A percentile compares a stretch with the other conserved stretches of the same genome.
These are phyloP conservation scores for Chionodraco myersi DNA, from an alignment of 2,113 vertebrate genomes.

Conservation along the genomic window DNA sequence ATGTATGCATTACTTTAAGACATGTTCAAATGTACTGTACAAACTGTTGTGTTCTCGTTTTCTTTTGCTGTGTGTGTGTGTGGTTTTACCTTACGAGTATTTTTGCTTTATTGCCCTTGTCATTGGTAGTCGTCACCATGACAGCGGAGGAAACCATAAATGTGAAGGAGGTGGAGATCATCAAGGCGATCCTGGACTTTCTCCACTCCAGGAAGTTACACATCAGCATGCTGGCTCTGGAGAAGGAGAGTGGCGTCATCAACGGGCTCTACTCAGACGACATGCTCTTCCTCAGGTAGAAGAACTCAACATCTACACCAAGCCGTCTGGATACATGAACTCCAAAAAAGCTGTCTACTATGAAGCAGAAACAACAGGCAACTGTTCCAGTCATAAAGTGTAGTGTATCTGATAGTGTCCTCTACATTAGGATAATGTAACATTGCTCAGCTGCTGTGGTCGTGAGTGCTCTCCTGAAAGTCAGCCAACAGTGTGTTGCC, in stretches of 20 bases:
- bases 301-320: neutral
- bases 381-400: slow-evolving; percentile 1
- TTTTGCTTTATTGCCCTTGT: neutral
- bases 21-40: neutral
- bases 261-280: slow-evolving; percentile 99
- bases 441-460: slow-evolving; percentile 2
- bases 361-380: neutral
- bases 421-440: slow-evolving; percentile 15
- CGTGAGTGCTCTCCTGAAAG: slow-evolving; percentile 37
- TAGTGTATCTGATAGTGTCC: slow-evolving; percentile 18
- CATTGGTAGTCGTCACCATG: slow-evolving; percentile 86
- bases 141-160: slow-evolving; percentile 98
- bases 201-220: slow-evolving; percentile 96
- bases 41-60: neutral
- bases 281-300: slow-evolving; percentile 97
- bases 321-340: no score
- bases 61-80: neutral
- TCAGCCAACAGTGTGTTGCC: slow-evolving; percentile 13
- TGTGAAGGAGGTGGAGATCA: slow-evolving; percentile 98
- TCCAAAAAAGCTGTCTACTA: neutral
- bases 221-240: slow-evolving; percentile 97
- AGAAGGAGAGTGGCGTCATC: slow-evolving; percentile 98
- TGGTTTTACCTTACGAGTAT: neutral
- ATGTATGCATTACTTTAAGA: neutral
- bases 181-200: slow-evolving; percentile 97